phyloP scores from a whole-genome alignment of 2,797 vertebrate genomes.

The Crocidura indochinensis region DNA sequence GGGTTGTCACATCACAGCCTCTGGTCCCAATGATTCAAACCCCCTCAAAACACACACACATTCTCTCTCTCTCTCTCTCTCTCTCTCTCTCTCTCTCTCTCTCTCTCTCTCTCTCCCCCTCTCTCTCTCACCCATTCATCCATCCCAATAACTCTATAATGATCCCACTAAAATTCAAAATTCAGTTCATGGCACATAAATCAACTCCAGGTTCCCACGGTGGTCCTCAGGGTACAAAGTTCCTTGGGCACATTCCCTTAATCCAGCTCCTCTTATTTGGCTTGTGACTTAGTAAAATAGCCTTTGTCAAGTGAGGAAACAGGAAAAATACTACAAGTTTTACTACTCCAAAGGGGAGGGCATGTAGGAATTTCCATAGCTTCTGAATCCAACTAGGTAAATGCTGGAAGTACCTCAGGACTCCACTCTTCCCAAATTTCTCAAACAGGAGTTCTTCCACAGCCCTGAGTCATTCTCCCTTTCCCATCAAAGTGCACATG shows the following conservation, averaged over 20 bases:
- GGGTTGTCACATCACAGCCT: neutral
- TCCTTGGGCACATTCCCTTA: neutral
- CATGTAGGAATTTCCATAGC: neutral
- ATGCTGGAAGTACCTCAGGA: neutral
- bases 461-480: slow-evolving; percentile 16
- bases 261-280: neutral
- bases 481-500: neutral
- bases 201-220: neutral
- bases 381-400: slow-evolving; percentile 20
- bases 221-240: neutral
- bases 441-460: neutral
- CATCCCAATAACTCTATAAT: neutral
- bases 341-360: neutral
- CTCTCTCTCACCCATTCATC: neutral
- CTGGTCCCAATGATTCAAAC: neutral
- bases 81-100: too few relatives aligned
- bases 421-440: neutral
- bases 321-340: neutral
- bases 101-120: too few relatives aligned
- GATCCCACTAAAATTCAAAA: neutral
- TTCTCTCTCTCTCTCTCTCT: too few relatives aligned
- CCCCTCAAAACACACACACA: too few relatives aligned
- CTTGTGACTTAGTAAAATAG: neutral
- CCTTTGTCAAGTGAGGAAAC: neutral
- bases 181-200: neutral